phyloP scores from a whole-genome alignment of 2,797 vertebrate genomes.

The Anabas testudineus region DNA sequence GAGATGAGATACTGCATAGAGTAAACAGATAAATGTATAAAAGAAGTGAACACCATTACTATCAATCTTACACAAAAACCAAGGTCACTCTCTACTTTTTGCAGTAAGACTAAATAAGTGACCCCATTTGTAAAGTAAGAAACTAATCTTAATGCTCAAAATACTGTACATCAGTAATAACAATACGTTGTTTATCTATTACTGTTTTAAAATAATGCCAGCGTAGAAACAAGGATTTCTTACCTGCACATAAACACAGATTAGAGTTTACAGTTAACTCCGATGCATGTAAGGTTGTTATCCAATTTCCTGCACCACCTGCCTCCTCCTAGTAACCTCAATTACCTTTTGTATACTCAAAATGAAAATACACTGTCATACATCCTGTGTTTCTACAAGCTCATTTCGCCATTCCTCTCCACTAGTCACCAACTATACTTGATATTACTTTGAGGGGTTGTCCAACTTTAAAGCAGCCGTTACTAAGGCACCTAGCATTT shows the following conservation, averaged over 20 bases:
- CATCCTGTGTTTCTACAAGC: too few species aligned
- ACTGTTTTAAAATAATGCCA: too few species aligned
- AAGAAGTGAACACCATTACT: not conserved
- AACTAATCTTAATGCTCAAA: too few species aligned
- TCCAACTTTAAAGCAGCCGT: not conserved
- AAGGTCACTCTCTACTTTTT: too few species aligned
- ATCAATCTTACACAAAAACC: too few species aligned
- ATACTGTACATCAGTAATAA: too few species aligned
- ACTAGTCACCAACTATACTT: not conserved
- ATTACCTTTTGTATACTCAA: not conserved
- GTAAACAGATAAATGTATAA: not conserved
- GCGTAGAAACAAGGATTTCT: too few species aligned
- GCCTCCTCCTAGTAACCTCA: not conserved
- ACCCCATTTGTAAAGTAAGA: too few species aligned
- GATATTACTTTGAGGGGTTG: not conserved
- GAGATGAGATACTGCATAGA: not conserved
- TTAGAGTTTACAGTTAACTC: not conserved
- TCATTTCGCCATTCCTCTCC: too few species aligned
- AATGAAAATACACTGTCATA: not conserved
- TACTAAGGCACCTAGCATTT: not conserved
- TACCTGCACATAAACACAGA: too few species aligned
- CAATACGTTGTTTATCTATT: too few species aligned
- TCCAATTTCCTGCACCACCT: conserved; percentile 16
- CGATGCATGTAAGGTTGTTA: not conserved
- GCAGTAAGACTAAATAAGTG: too few species aligned